A percentile compares a stretch with the other conserved stretches of the same genome.
Evolutionary conservation across 1,140 invertebrate genomes (phyloP).

Genomic region (Ceratina japonica): DNA sequence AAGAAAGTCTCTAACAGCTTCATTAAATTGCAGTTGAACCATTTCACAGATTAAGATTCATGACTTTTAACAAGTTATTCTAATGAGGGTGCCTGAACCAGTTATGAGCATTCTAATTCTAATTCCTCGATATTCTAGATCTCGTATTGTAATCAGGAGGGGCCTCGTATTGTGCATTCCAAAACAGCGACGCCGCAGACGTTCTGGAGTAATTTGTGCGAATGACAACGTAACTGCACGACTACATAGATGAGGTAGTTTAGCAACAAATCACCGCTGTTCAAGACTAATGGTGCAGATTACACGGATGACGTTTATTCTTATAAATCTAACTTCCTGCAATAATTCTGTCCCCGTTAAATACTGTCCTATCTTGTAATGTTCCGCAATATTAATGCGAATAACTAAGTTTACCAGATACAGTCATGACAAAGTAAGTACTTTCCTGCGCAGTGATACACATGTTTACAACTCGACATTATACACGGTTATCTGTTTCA

Average conservation of each 20-base stretch:
- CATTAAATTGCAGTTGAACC: neutral
- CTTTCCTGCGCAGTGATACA: conserved; percentile 30
- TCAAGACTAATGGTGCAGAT: conserved; percentile 15
- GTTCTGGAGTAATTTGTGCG: neutral
- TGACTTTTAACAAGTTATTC: too few relatives aligned
- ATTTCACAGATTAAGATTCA: neutral
- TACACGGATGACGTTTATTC: conserved; percentile 31
- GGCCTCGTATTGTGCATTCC: neutral
- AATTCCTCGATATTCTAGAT: neutral
- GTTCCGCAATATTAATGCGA: conserved; percentile 21
- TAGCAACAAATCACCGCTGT: neutral
- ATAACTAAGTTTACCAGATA: conserved; percentile 32
- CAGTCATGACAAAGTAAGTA: conserved; percentile 35
- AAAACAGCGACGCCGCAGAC: neutral
- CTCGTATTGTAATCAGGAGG: neutral
- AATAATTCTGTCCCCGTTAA: conserved; percentile 20
- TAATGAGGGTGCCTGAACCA: too few relatives aligned
- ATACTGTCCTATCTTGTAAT: conserved; percentile 32
- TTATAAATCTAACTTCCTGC: conserved; percentile 20
- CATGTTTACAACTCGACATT: conserved; percentile 35
- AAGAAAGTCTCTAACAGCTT: too few relatives aligned
- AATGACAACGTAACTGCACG: neutral
- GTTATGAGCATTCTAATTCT: neutral
- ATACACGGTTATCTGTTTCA: conserved; percentile 45
- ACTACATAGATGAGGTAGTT: neutral